A percentile compares a stretch with the other conserved stretches of the same genome.
Evolutionary conservation across 2,797 vertebrate species (phyloP).

Genomic region (Oreortyx pictus): DNA sequence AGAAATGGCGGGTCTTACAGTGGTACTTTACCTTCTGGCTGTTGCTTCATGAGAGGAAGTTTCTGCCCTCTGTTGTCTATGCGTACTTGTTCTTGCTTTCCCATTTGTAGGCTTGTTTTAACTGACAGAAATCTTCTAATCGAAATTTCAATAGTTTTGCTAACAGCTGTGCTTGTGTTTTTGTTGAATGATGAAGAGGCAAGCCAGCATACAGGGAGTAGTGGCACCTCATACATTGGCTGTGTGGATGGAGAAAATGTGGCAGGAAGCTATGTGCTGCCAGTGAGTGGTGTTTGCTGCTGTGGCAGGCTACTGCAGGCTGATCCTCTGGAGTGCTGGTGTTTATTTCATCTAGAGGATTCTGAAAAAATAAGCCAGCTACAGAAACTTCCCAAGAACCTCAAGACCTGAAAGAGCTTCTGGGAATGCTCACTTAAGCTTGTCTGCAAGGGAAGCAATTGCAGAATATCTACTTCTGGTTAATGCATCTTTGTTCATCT

Average conservation of each 20-base stretch:
- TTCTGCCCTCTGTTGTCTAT: not conserved
- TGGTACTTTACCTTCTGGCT: not conserved
- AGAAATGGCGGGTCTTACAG: not conserved
- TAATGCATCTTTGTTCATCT: not conserved
- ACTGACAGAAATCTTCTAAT: not conserved
- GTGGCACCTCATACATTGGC: not conserved
- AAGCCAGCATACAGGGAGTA: not conserved
- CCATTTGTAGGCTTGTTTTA: not conserved
- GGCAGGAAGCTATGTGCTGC: not conserved
- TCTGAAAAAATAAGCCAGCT: not conserved
- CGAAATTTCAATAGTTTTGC: not conserved
- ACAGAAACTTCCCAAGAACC: not conserved
- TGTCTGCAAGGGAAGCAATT: not conserved
- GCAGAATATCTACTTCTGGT: not conserved
- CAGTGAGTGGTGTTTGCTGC: not conserved
- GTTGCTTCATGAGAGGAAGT: not conserved
- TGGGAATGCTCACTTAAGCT: not conserved
- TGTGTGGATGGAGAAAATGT: not conserved
- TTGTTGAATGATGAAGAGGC: not conserved
- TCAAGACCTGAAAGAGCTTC: not conserved
- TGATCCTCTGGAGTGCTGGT: not conserved
- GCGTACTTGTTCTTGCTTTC: not conserved
- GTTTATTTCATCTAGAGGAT: not conserved
- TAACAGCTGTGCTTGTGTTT: fast-evolving
- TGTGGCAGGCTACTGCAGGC: not conserved